These are phyloP conservation scores for Mus spretus DNA, from an alignment of 2,797 vertebrate species.

Conservation along the genomic window DNA sequence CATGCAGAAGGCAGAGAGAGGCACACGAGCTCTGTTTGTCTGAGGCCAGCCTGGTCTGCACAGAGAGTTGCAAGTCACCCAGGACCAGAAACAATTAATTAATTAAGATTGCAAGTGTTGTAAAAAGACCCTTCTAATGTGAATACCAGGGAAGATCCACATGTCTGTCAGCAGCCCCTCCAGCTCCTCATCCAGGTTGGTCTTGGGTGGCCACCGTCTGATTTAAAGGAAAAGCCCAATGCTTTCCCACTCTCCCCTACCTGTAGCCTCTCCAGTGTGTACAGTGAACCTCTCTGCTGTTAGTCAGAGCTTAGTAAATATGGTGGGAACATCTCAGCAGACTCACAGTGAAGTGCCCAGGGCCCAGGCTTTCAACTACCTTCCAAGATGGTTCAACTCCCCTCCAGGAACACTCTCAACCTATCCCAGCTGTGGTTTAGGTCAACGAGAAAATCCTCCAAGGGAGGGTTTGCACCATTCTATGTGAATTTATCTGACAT, in stretches of 20 bases:
- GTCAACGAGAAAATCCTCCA: not conserved
- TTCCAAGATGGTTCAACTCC: not conserved
- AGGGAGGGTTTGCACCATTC: not conserved
- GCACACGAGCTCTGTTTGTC: not conserved
- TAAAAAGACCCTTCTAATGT: not conserved
- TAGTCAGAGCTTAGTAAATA: not conserved
- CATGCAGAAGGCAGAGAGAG: not conserved
- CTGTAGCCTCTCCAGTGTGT: not conserved
- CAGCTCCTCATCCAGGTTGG: not conserved
- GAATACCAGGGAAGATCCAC: not conserved
- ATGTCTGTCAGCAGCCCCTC: rapidly evolving
- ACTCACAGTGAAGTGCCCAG: not conserved
- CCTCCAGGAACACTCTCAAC: not conserved
- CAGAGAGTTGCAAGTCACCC: not conserved
- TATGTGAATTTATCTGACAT: not conserved
- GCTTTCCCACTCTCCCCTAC: not conserved
- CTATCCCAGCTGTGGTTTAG: not conserved
- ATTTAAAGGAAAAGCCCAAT: not conserved
- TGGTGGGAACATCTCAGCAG: not conserved
- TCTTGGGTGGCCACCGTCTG: not conserved
- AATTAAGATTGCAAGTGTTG: not conserved
- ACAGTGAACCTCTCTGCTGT: not conserved
- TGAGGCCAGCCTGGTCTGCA: not conserved
- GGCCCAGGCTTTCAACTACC: not conserved
- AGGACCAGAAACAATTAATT: not conserved